These are phyloP conservation scores for Metopolophium dirhodum DNA, from an alignment of 1,140 invertebrate genomes.

Conservation along the genomic window DNA sequence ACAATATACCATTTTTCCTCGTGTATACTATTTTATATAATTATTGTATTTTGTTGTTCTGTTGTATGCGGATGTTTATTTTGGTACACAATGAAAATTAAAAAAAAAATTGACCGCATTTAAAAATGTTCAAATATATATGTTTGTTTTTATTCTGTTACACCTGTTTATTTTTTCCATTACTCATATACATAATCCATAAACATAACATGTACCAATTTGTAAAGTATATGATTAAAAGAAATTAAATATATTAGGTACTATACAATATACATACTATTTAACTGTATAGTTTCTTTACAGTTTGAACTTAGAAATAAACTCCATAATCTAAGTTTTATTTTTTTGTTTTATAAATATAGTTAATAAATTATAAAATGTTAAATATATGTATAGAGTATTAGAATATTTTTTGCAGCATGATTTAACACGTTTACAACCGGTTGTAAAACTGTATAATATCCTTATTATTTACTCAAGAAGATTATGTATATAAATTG, in stretches of 20 bases:
- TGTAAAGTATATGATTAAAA: neutral
- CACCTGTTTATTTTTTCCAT: neutral
- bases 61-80: constrained; percentile 56
- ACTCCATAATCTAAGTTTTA: no score
- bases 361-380: no score
- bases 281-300: neutral
- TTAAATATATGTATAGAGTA: no score
- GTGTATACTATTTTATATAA: constrained; percentile 56
- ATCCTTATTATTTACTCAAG: no score
- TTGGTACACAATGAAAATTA: constrained; percentile 50
- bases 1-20: constrained; percentile 38
- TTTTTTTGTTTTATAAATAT: no score
- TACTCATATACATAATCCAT: neutral
- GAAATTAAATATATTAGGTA: no score
- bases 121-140: constrained; percentile 19
- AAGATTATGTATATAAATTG: no score
- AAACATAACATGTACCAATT: neutral
- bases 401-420: no score
- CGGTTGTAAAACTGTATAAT: no score
- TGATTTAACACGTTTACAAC: no score
- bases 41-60: constrained; percentile 56
- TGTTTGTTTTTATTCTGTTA: constrained; percentile 19
- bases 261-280: neutral
- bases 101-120: constrained; percentile 33
- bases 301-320: neutral